Base-by-base conservation (phyloP, 2,888 invertebrate species). In the Heliconius hortense region DNA sequence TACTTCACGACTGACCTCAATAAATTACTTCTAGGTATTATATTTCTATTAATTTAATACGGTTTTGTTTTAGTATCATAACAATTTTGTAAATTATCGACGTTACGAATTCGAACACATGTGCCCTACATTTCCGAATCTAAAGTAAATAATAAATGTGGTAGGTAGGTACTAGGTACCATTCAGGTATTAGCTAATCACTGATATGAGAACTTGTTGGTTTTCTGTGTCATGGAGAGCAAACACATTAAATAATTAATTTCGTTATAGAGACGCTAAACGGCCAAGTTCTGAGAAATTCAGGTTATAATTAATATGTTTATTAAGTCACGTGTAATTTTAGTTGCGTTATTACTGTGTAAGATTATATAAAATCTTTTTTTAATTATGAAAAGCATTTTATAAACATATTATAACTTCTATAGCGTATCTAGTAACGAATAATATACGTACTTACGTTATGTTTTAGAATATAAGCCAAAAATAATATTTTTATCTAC, bases 141-240 rank as follows among this genome's bases (percentile, higher is more conserved):
- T 53, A 68, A 56, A 31, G 69, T 56, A 69, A 69, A 53, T 69
- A 53, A 56, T 69, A 53, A 31, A 24, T 56, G 26, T 39, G 43
- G 28, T 59, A 39, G 56, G n/a, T 56, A n/a, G 21, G 48, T 48
- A 18, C 5, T 53, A 7, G 67, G 60, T 53, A 66, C 13, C 15
- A 24, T 43, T 39, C 62, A 73, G 13, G 76, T 79, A 80, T 74
- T 77, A 79, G 78, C 74, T 75, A 78, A 83, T 80, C 80, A 81
- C 82, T 81, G 79, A 85, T 85, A 85, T 84, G 81, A 83, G 84
- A 88, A 90, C 90, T 83, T 77, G 90, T 91, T 89, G 86, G 77
- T 84, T 88, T 90, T 88, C 87, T 90, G 88, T 92, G 92, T 93
- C 92, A 93, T 79, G 91, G 91, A 89, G 84, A 91, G 81, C 87